These are phyloP conservation scores for Spodoptera picta DNA, from an alignment of 2,888 invertebrate species.

Conservation along the genomic window DNA sequence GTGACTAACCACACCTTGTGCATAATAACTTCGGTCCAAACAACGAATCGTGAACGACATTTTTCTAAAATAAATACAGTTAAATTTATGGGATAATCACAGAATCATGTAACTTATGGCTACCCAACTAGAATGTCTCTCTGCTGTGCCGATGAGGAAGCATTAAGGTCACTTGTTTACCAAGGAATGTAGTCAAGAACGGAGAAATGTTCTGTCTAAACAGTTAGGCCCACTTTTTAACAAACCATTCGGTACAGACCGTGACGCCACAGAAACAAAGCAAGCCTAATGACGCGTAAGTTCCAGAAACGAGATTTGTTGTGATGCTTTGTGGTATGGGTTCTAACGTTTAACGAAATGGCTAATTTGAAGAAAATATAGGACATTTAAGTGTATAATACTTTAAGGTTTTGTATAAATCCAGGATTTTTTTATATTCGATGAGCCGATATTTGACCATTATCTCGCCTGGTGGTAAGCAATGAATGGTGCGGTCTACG, in stretches of 20 bases:
- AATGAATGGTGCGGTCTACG: too few species aligned
- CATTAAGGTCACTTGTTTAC: conserved; percentile 73
- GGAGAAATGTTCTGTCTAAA: conserved; percentile 71
- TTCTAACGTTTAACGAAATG: background rate
- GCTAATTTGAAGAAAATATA: too few species aligned
- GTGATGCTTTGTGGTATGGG: background rate
- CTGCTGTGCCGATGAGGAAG: conserved; percentile 50
- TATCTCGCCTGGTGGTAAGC: too few species aligned
- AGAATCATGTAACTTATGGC: conserved; percentile 25
- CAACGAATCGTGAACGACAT: conserved; percentile 4
- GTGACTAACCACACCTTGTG: too few species aligned
- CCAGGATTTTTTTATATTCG: too few species aligned
- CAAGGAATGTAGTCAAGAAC: conserved; percentile 70
- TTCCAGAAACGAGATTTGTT: conserved; percentile 10
- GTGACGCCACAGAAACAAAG: conserved; percentile 64
- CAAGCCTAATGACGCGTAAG: conserved; percentile 58
- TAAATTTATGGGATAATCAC: conserved; percentile 17
- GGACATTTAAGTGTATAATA: too few species aligned
- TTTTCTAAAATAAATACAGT: background rate
- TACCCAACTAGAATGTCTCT: conserved; percentile 37
- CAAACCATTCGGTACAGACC: conserved; percentile 68
- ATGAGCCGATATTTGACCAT: too few species aligned
- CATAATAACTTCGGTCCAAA: too few species aligned
- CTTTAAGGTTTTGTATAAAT: too few species aligned
- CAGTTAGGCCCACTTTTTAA: conserved; percentile 82